These are phyloP conservation scores for Stictonetta naevosa DNA, from an alignment of 2,113 vertebrate species.

Conservation along the genomic window DNA sequence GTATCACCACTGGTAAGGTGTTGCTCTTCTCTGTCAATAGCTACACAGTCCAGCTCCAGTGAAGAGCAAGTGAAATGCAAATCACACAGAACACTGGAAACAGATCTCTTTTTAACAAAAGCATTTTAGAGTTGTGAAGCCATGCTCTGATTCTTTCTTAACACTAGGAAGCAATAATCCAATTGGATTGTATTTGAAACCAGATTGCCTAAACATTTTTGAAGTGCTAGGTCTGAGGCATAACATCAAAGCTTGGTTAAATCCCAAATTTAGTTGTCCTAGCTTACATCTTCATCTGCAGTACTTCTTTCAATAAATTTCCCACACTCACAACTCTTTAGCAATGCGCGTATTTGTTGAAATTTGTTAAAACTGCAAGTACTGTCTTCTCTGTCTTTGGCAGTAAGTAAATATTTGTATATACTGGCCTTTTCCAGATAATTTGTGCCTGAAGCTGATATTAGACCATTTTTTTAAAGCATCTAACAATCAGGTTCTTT, in stretches of 20 bases:
- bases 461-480: neutral
- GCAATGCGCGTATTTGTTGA: too few species aligned
- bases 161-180: neutral
- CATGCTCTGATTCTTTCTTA: neutral
- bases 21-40: neutral
- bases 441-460: neutral
- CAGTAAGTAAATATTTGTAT: too few species aligned
- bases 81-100: neutral
- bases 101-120: neutral
- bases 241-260: neutral
- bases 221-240: neutral
- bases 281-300: neutral
- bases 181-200: neutral
- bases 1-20: neutral
- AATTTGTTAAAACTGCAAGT: too few species aligned
- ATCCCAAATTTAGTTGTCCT: neutral
- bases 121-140: neutral
- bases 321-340: too few species aligned
- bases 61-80: neutral
- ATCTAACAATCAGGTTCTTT: neutral
- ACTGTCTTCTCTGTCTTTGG: too few species aligned
- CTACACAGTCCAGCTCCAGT: neutral
- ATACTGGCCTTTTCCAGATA: too few species aligned
- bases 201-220: neutral
- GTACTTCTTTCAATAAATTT: too few species aligned